These are phyloP conservation scores for Alligator sinensis DNA, from an alignment of 2,113 vertebrate genomes.

Conservation along the genomic window DNA sequence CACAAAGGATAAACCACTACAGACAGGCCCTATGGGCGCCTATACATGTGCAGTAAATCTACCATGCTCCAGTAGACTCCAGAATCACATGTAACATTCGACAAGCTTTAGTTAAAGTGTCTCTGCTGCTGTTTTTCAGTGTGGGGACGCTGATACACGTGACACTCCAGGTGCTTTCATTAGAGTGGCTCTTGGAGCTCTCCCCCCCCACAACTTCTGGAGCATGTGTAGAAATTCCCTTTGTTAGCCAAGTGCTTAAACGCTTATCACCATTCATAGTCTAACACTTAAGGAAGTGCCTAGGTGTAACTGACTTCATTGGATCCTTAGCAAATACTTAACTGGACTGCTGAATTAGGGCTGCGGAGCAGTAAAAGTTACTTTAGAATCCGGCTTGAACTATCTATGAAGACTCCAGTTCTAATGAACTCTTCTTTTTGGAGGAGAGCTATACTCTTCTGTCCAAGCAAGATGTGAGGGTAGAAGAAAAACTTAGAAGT, in stretches of 20 bases:
- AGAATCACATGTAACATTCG: too few relatives aligned
- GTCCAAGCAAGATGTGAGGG: not conserved
- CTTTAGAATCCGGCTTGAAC: not conserved
- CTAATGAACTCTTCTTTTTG: not conserved
- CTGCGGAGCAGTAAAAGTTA: not conserved
- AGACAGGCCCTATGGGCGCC: not conserved
- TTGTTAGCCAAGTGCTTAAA: not conserved
- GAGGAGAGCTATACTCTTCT: not conserved
- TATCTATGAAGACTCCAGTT: not conserved
- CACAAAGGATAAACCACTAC: not conserved
- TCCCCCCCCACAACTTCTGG: not conserved
- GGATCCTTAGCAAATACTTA: not conserved
- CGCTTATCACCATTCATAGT: not conserved
- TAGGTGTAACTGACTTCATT: not conserved
- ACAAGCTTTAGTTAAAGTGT: too few relatives aligned
- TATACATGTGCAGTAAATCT: too few relatives aligned
- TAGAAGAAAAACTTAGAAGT: not conserved
- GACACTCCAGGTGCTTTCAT: too few relatives aligned
- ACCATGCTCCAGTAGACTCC: too few relatives aligned
- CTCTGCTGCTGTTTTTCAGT: too few relatives aligned
- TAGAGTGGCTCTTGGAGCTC: too few relatives aligned
- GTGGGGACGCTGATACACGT: too few relatives aligned
- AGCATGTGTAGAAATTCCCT: not conserved
- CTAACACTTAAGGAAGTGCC: not conserved
- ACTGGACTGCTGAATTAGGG: not conserved